A percentile compares a stretch with the other conserved stretches of the same genome.
Conservation (phyloP, 2,113 vertebrate genomes). For the Euleptes europaea region DNA sequence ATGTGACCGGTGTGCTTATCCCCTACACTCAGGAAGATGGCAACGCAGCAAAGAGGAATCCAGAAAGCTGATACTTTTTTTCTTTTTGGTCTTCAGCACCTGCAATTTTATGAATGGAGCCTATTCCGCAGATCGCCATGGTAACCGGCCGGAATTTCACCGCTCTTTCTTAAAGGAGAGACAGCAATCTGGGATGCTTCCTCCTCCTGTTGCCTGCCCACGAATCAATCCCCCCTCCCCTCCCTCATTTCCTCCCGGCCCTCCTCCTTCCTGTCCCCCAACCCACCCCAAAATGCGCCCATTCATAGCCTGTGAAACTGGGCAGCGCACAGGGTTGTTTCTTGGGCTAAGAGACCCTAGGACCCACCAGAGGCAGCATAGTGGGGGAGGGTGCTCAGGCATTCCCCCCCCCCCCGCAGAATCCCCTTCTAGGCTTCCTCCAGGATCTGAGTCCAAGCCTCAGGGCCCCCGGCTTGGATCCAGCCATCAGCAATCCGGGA, state of each 20-base stretch:
- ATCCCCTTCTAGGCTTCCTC: too few relatives aligned
- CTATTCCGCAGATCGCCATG: background rate
- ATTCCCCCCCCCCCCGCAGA: too few relatives aligned
- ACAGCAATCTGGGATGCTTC: background rate
- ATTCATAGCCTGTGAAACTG: too few relatives aligned
- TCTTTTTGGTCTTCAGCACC: background rate
- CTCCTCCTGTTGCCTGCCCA: background rate
- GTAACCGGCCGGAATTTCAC: background rate
- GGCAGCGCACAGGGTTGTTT: too few relatives aligned
- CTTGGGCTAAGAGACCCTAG: too few relatives aligned
- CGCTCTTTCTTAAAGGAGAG: background rate
- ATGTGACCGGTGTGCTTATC: background rate
- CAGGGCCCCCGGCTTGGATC: too few relatives aligned
- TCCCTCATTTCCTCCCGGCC: background rate
- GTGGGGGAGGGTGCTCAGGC: too few relatives aligned
- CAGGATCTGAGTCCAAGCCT: too few relatives aligned
- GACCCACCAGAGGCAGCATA: too few relatives aligned
- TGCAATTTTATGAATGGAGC: slow-evolving; percentile 22
- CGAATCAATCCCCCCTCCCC: background rate
- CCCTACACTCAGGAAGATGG: background rate
- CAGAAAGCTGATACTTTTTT: background rate
- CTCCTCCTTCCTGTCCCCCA: background rate
- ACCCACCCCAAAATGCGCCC: too few relatives aligned
- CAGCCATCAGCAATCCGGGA: too few relatives aligned
- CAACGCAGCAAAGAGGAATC: background rate